These are phyloP conservation scores for Pachyrhynchus sulphureomaculatus DNA, from an alignment of 1,140 invertebrate species.

Conservation along the genomic window DNA sequence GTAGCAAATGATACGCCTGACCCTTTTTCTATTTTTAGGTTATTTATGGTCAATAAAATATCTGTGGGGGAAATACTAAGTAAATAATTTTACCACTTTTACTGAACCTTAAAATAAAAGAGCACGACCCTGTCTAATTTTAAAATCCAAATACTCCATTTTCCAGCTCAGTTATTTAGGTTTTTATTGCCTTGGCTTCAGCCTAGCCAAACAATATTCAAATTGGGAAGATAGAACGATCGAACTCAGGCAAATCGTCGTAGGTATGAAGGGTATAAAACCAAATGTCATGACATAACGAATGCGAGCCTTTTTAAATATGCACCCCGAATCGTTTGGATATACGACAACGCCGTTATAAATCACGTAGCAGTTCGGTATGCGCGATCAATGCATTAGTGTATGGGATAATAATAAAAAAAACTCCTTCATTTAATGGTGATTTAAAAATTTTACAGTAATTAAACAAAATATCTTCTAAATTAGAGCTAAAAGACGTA, in stretches of 20 bases:
- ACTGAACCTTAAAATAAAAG: no score
- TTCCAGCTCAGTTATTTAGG: not conserved
- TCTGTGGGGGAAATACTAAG: no score
- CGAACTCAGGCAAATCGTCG: conserved; percentile 9
- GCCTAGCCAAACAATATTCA: conserved; percentile 9
- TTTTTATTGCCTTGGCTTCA: not conserved
- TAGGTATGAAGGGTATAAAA: conserved; percentile 10
- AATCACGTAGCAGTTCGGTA: conserved; percentile 29
- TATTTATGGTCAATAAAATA: no score
- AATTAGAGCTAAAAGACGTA: no score
- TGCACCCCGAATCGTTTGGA: conserved; percentile 20
- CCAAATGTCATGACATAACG: conserved; percentile 19
- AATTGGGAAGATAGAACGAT: conserved; percentile 9
- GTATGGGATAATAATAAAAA: no score
- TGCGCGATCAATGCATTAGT: conserved; percentile 23
- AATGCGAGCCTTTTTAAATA: conserved; percentile 26
- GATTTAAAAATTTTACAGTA: no score
- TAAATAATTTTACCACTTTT: no score
- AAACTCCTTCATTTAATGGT: no score
- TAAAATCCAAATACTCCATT: not conserved
- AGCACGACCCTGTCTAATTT: no score
- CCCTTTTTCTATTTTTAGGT: no score
- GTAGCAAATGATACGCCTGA: no score
- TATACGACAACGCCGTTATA: conserved; percentile 23
- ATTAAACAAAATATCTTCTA: no score